Evolutionary conservation across 1,140 invertebrate species (phyloP), one percentile per base, ranked within the genome.

Genomic region (Oryctes rhinoceros): DNA sequence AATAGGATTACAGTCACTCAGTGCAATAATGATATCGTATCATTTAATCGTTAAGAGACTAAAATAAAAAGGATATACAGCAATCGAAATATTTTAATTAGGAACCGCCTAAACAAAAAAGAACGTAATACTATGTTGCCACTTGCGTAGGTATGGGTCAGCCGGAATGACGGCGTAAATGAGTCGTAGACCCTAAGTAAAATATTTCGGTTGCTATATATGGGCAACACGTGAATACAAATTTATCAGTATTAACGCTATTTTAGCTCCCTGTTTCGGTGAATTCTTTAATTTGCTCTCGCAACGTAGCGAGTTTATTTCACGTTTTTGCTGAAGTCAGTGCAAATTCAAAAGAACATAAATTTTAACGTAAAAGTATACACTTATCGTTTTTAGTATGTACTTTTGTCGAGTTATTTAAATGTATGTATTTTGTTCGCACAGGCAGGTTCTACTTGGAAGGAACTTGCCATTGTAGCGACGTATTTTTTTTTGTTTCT

Each of bases 251-350:
- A 67, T 67, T 67, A 67, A 62, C 53, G 53, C 20, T 62, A 24
- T 67, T 18, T 67, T 67, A 67, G 65, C 65, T 18, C 10, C 20
- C 18, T 67, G 3, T 67, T 24, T 11, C 65, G 9, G 65, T 67
- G 10, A 24, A 9, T 67, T 67, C 30, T 62, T 62, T 62, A 18
- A 18, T 62, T 67, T 67, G 65, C 18, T 30, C n/a, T 24, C 10
- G 10, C 18, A 24, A 18, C 10, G 10, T 11, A 10, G 18, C 65
- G 65, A 24, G 18, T 67, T 18, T 67, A 18, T 67, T 67, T 67
- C 65, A 67, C 65, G 65, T 67, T 67, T 67, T 67, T 67, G 65
- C 65, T 67, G 65, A 67, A 67, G 35, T 35, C 65, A 24, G 65
- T 67, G 18, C 13, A 15, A 53, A 53, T 53, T 53, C 39, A 44